These are phyloP conservation scores for Pseudomugil gertrudae DNA, from an alignment of 2,797 vertebrate genomes.

Conservation along the genomic window DNA sequence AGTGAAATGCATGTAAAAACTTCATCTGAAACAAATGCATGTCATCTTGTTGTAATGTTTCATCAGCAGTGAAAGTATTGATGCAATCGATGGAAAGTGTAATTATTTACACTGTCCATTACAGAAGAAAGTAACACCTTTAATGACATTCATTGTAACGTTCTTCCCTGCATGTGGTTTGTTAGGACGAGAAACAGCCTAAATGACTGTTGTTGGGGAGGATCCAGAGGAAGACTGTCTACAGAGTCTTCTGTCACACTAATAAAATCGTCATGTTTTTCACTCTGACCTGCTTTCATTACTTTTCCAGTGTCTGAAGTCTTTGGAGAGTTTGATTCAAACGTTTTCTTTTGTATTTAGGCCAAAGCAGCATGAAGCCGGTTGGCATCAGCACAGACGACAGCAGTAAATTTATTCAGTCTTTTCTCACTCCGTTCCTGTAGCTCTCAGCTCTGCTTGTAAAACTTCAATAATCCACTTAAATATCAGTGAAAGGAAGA, in stretches of 20 bases:
- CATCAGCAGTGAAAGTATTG: no score
- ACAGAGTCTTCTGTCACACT: not conserved
- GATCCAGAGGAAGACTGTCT: not conserved
- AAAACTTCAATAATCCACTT: slow-evolving; percentile 32
- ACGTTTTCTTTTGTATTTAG: slow-evolving; percentile 31
- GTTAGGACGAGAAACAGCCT: not conserved
- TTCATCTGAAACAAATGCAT: no score
- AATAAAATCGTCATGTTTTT: slow-evolving; percentile 6
- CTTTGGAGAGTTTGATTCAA: slow-evolving; percentile 10
- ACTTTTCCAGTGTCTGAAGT: slow-evolving; percentile 16
- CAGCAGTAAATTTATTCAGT: not conserved
- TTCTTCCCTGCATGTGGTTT: not conserved
- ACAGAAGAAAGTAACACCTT: no score
- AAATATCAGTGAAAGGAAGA: slow-evolving; percentile 22
- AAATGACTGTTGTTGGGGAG: not conserved
- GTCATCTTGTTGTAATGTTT: no score
- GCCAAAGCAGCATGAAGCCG: slow-evolving; percentile 33
- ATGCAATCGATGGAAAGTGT: no score
- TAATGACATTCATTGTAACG: no score
- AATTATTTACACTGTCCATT: no score
- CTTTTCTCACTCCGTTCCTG: slow-evolving; percentile 11
- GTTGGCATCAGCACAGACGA: slow-evolving; percentile 30
- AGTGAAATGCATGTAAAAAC: no score
- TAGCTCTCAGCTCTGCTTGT: slow-evolving; percentile 6
- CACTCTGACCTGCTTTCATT: slow-evolving; percentile 38